Evolutionary conservation across 2,113 vertebrate genomes (phyloP).

Genomic region (Myiozetetes cayanensis): DNA sequence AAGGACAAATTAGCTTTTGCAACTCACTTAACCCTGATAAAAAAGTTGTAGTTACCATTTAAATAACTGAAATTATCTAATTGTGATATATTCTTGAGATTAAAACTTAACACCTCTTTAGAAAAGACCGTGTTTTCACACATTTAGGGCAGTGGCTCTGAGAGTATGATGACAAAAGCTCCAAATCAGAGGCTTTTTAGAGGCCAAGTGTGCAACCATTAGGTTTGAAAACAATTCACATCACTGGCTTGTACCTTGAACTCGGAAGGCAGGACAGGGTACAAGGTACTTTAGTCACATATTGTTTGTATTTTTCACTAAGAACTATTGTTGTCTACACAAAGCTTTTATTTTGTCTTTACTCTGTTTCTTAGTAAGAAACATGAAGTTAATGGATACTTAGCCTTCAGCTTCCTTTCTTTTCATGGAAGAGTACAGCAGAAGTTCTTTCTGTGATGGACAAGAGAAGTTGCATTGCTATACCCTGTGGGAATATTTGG

Average conservation of each 20-base stretch:
- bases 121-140: background rate
- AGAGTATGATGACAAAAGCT: background rate
- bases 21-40: background rate
- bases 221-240: background rate
- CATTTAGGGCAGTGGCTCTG: background rate
- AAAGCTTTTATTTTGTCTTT: background rate
- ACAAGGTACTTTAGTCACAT: accelerated
- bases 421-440: background rate
- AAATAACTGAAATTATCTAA: background rate
- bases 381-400: background rate
- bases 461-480: background rate
- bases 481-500: background rate
- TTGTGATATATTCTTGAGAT: background rate
- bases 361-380: background rate
- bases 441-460: background rate
- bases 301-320: background rate
- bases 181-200: background rate
- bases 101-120: background rate
- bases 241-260: background rate
- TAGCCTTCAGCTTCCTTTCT: background rate
- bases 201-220: background rate
- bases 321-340: background rate
- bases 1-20: background rate
- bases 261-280: background rate
- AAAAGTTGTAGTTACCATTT: background rate